Conservation (phyloP, 2,888 invertebrate species). For the Drosophila koepferae region DNA sequence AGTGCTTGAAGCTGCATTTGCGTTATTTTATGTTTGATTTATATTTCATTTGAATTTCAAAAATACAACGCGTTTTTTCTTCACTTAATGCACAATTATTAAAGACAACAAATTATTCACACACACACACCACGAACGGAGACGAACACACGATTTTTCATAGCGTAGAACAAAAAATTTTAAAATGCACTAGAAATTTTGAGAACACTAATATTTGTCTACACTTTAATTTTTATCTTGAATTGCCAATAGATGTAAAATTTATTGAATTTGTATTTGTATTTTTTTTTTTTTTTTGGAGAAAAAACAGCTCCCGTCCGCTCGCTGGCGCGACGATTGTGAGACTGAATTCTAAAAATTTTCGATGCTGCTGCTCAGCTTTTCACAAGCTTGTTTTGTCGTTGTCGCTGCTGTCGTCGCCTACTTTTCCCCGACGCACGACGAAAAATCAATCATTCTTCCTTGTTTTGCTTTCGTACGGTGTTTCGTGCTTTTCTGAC, state of each 20-base stretch:
- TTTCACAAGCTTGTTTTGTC: conserved; percentile 52
- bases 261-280: not conserved
- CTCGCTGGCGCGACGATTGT: conserved; percentile 73
- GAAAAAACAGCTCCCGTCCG: conserved; percentile 62
- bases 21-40: conserved; percentile 19
- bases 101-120: conserved; percentile 16
- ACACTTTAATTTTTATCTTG: conserved; percentile 61
- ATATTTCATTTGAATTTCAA: not conserved
- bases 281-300: conserved; percentile 22
- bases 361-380: conserved; percentile 39
- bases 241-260: conserved; percentile 35
- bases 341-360: conserved; percentile 67
- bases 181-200: conserved; percentile 56
- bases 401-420: conserved; percentile 47
- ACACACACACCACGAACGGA: conserved; percentile 21
- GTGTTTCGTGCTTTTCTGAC: conserved; percentile 64
- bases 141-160: conserved; percentile 14
- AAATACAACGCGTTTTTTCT: conserved; percentile 7
- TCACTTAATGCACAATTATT: conserved; percentile 16
- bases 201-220: conserved; percentile 55
- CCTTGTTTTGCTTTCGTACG: conserved; percentile 71
- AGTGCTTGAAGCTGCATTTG: conserved; percentile 26
- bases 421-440: conserved; percentile 67
- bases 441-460: conserved; percentile 83
- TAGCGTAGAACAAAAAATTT: conserved; percentile 37